Evolutionary conservation across 2,113 vertebrate species (phyloP).

Genomic region (Cettia cetti): DNA sequence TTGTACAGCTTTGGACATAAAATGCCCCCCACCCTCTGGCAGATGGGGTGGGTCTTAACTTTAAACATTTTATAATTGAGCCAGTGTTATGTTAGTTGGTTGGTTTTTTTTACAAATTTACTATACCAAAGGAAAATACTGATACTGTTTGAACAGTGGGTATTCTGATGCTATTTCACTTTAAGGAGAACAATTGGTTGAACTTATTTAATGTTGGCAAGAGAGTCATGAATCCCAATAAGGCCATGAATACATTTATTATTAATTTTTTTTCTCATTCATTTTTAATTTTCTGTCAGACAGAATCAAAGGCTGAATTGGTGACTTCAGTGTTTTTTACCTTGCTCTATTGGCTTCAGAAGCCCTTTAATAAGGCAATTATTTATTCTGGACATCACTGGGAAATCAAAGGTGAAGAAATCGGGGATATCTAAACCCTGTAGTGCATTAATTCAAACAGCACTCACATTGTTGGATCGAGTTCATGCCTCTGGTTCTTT

Average conservation of each 20-base stretch:
- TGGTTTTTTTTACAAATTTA: neutral
- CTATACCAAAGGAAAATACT: neutral
- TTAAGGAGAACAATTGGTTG: conserved; percentile 49
- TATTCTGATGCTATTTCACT: neutral
- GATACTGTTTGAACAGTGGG: neutral
- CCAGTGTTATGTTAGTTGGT: neutral
- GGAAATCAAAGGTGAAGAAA: conserved; percentile 72
- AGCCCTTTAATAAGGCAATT: conserved; percentile 76
- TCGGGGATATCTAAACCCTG: conserved; percentile 66
- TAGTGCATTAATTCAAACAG: conserved; percentile 50
- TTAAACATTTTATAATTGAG: neutral
- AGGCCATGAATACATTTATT: conserved; percentile 74
- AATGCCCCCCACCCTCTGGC: neutral
- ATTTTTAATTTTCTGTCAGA: conserved; percentile 77
- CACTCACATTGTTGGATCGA: conserved; percentile 7
- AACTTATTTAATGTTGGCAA: conserved; percentile 42
- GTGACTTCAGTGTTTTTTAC: conserved; percentile 68
- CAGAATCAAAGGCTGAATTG: conserved; percentile 70
- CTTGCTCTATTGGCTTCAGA: conserved; percentile 69
- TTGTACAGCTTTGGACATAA: neutral
- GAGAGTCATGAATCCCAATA: conserved; percentile 73
- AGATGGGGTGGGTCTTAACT: neutral
- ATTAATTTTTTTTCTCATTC: conserved; percentile 72
- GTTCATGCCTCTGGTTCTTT: conserved; percentile 30
- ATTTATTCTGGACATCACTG: conserved; percentile 74